phyloP scores from a whole-genome alignment of 2,888 invertebrate species.

The Tiphia femorata region DNA sequence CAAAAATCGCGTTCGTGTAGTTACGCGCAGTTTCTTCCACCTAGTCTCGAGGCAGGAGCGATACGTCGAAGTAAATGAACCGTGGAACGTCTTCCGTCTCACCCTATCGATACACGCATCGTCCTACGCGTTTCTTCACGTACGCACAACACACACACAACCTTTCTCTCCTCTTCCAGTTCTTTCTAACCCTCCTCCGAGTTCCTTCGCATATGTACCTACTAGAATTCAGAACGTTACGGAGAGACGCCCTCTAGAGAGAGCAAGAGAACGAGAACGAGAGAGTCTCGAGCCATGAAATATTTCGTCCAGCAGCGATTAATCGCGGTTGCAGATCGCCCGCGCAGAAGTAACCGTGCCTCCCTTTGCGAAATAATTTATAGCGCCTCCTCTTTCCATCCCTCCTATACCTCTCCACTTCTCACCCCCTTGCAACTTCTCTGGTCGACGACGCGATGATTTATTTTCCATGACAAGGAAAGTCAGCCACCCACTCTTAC shows the following conservation, averaged over 20 bases:
- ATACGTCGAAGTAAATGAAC: constrained; percentile 41
- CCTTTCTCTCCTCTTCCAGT: no score
- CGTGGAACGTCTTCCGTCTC: constrained; percentile 41
- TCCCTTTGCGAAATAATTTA: constrained; percentile 44
- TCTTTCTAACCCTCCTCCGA: no score
- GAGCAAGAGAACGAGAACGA: no score
- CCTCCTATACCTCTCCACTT: no score
- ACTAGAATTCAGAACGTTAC: no score
- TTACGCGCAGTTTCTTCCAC: no score
- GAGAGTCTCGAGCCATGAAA: constrained; percentile 33
- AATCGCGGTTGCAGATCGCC: constrained; percentile 41
- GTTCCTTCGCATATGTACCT: no score
- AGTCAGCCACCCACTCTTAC: constrained; percentile 10
- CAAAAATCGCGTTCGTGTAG: no score
- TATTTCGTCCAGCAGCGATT: constrained; percentile 46
- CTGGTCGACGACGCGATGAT: constrained; percentile 25
- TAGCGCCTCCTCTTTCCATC: constrained; percentile 19
- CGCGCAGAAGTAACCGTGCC: constrained; percentile 42
- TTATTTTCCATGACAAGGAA: constrained; percentile 22
- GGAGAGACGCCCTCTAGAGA: no score
- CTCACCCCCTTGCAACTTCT: no score
- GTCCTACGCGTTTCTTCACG: constrained; percentile 4
- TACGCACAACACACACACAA: no score
- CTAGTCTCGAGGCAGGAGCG: no score
- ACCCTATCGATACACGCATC: constrained; percentile 14